Evolutionary conservation across 2,797 vertebrate species (phyloP).

Genomic region (Sebastes hopkinsi): DNA sequence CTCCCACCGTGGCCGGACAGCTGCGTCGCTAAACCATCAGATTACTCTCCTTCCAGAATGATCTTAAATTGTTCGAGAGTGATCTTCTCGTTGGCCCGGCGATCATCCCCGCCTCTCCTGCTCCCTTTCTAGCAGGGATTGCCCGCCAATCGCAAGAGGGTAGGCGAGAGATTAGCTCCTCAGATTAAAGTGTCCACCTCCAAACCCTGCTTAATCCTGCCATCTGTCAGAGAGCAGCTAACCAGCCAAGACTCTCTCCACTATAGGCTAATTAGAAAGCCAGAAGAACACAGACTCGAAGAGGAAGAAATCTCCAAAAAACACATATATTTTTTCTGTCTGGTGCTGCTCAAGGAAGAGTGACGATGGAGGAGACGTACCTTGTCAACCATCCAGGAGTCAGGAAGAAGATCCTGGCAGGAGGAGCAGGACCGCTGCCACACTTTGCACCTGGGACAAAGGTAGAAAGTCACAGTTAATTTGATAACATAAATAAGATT

Average conservation of each 20-base stretch:
- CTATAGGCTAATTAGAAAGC: conserved; percentile 70
- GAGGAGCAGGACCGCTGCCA: conserved; percentile 84
- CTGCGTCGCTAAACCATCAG: conserved; percentile 9
- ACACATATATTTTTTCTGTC: conserved; percentile 14
- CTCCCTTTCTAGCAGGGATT: conserved; percentile 62
- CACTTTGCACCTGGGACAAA: conserved; percentile 88
- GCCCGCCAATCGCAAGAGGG: conserved; percentile 61
- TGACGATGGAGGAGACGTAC: conserved; percentile 85
- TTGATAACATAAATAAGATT: background rate
- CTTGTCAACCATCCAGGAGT: conserved; percentile 86
- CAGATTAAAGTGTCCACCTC: conserved; percentile 83
- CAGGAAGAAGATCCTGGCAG: conserved; percentile 89
- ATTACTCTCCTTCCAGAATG: conserved; percentile 63
- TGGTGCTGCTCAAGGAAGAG: background rate
- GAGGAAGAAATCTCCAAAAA: conserved; percentile 19
- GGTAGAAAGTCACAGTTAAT: conserved; percentile 70
- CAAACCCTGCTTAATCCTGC: conserved; percentile 82
- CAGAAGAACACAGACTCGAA: conserved; percentile 42
- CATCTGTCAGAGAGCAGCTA: conserved; percentile 87
- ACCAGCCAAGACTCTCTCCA: conserved; percentile 63
- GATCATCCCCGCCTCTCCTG: conserved; percentile 46
- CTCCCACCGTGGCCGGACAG: background rate
- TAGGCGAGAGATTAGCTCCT: conserved; percentile 77
- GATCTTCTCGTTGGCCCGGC: conserved; percentile 36
- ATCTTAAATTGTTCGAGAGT: conserved; percentile 49